Conservation (phyloP, 1,140 invertebrate genomes). For the Drosophila pallidifrons region DNA sequence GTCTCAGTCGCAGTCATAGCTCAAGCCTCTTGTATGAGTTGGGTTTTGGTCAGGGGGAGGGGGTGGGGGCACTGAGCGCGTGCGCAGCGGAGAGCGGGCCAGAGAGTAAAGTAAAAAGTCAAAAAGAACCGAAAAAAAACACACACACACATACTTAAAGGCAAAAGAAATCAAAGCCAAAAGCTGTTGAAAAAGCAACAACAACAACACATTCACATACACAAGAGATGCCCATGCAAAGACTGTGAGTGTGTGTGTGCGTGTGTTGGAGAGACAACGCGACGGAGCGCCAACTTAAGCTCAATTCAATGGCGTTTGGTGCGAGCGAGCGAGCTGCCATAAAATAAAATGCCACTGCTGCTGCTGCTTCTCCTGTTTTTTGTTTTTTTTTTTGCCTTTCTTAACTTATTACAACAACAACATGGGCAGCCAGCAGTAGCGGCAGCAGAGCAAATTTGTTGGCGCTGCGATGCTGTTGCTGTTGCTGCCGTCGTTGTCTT, state of each 20-base stretch:
- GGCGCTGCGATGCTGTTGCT: constrained; percentile 62
- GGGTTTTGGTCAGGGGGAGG: neutral
- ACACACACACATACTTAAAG: constrained; percentile 49
- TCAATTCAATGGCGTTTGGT: constrained; percentile 80
- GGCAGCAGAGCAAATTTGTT: constrained; percentile 36
- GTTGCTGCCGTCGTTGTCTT: constrained; percentile 45
- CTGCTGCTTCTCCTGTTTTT: constrained; percentile 18
- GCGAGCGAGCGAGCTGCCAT: constrained; percentile 67
- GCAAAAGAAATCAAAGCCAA: constrained; percentile 81
- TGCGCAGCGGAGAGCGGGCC: constrained; percentile 54
- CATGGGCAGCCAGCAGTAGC: neutral
- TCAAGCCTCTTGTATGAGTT: constrained; percentile 33
- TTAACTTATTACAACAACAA: constrained; percentile 67
- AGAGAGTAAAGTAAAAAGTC: constrained; percentile 43
- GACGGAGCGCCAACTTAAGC: constrained; percentile 60
- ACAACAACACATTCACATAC: constrained; percentile 21
- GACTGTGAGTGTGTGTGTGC: neutral
- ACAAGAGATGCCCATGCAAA: constrained; percentile 27
- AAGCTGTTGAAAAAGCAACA: constrained; percentile 66
- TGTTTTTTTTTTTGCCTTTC: constrained; percentile 40
- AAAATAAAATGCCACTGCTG: constrained; percentile 59
- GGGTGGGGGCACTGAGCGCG: constrained; percentile 33
- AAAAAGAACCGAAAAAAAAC: constrained; percentile 45
- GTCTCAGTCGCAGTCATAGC: constrained; percentile 22
- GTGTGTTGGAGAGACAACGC: constrained; percentile 13